A percentile compares a stretch with the other conserved stretches of the same genome.
Conservation (phyloP, 2,113 vertebrate genomes). For the Ardeotis arabs region DNA sequence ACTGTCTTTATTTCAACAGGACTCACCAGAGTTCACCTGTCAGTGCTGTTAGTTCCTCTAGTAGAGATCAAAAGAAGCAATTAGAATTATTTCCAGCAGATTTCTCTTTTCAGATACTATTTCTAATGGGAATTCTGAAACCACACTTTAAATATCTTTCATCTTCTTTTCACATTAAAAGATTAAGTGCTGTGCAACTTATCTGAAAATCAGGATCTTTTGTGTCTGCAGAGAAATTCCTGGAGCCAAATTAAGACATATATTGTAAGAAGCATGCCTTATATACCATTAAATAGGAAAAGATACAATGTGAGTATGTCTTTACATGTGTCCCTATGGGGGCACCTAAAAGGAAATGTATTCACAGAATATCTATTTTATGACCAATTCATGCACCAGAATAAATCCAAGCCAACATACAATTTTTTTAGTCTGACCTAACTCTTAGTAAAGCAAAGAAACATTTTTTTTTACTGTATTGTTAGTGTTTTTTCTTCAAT, state of each 20-base stretch:
- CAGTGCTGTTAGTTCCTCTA: not conserved
- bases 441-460: not conserved
- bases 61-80: slow-evolving; percentile 37
- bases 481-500: not conserved
- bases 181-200: slow-evolving; percentile 20
- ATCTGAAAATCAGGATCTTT: not conserved
- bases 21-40: not conserved
- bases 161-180: slow-evolving; percentile 37
- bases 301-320: not conserved
- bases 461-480: not conserved
- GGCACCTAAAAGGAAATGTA: not conserved
- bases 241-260: slow-evolving; percentile 13
- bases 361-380: not conserved
- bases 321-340: not conserved
- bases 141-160: slow-evolving; percentile 41
- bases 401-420: not conserved
- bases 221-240: not conserved
- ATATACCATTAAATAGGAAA: not conserved
- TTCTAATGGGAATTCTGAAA: slow-evolving; percentile 27
- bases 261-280: not conserved
- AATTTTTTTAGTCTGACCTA: not conserved
- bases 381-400: not conserved
- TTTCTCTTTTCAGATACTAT: slow-evolving; percentile 15
- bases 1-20: not conserved
- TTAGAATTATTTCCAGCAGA: slow-evolving; percentile 33